Evolutionary conservation across 1,140 invertebrate species (phyloP), one percentile per base, ranked within the genome.

Genomic region (Nymphalis io): DNA sequence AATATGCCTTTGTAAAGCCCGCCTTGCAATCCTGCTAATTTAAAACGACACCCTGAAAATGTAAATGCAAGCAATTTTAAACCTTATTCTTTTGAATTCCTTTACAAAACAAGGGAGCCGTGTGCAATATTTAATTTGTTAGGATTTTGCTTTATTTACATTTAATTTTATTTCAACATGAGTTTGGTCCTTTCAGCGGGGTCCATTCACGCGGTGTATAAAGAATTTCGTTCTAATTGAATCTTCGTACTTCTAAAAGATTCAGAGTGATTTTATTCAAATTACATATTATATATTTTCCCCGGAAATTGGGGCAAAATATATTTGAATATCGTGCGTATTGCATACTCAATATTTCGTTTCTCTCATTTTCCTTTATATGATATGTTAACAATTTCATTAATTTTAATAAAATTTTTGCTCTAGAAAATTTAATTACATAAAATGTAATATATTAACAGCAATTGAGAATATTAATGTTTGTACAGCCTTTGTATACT

Each of bases 201-300:
- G 62, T 66, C 73, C 68, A 82, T 85, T 83, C 75, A 80, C 67
- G 72, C 75, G 70, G 62, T 65, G 75, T 75, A 61, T 81, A 83
- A 80, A 83, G 79, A 80, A 79, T 73, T 78, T 51, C 68, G 33
- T 70, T 80, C 72, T 79, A 83, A 82, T 83, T 83, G 74, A 83
- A 83, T 85, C 72, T 78, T 79, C 77, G 64, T 68, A 20, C 16
- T 51, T 1, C 46, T 51, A 75, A 75, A 78, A 74, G 69, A 70
- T 70, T 74, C 55, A 23, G 60, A 72, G 60, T 62, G 65, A 73
- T 72, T 75, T 75, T 62, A 68, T 70, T 68, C 60, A 59, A 67
- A 71, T 73, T 60, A 65, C 70, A 73, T 60, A 55, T 60, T 61
- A 73, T 60, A 55, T 60, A 58, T 63, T 70, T 72, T 70, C 58